These are phyloP conservation scores for Mechanitis messenoides DNA, from an alignment of 2,888 invertebrate genomes.

Conservation along the genomic window DNA sequence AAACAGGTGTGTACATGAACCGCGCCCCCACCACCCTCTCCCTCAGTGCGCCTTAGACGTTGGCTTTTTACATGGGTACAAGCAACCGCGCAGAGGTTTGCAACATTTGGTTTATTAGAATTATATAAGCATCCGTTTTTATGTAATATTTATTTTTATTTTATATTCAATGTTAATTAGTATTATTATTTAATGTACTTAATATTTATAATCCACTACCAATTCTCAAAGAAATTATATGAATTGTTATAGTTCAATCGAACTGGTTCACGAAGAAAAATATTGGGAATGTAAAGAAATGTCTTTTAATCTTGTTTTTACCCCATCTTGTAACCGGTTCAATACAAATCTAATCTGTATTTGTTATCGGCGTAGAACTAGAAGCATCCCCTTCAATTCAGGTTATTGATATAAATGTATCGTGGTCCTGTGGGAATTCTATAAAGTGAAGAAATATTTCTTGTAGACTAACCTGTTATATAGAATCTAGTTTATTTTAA, in stretches of 20 bases:
- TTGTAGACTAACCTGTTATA: conserved; percentile 44
- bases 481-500: conserved; percentile 42
- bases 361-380: conserved; percentile 35
- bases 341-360: conserved; percentile 24
- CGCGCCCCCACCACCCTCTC: conserved; percentile 41
- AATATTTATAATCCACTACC: too few relatives aligned
- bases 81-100: conserved; percentile 51
- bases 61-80: conserved; percentile 73
- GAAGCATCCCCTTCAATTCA: conserved; percentile 40
- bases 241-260: too few relatives aligned
- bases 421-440: conserved; percentile 45
- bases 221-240: too few relatives aligned
- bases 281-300: conserved; percentile 9
- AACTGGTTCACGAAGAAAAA: too few relatives aligned
- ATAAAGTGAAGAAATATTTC: conserved; percentile 35
- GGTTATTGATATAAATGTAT: conserved; percentile 37
- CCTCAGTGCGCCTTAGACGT: conserved; percentile 68
- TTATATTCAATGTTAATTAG: too few relatives aligned
- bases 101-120: conserved; percentile 45
- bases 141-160: too few relatives aligned
- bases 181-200: too few relatives aligned
- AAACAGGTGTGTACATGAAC: conserved; percentile 53
- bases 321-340: conserved; percentile 27
- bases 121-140: conserved; percentile 1
- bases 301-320: conserved; percentile 19